Base-by-base conservation (phyloP, 2,113 vertebrate species). In the Pluvianellus socialis region DNA sequence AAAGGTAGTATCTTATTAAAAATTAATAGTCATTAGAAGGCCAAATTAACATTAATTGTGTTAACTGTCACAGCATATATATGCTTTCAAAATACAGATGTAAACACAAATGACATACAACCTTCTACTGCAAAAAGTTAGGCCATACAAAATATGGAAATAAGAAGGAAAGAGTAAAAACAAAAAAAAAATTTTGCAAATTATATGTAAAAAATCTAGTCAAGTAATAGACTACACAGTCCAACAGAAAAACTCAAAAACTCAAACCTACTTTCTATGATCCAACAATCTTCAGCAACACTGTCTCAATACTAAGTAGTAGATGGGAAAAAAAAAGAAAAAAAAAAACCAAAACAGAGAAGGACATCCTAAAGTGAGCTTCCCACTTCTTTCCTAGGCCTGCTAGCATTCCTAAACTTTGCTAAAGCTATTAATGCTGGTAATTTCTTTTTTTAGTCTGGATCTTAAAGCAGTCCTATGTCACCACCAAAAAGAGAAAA, bases 11-110 rank as follows among this genome's bases (percentile, higher is more conserved):
- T 22, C 47, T 67, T 68, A 82, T 91, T 87, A 91, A 91, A 91
- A 97, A 95, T 92, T 87, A 94, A 95, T 56, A 88, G 77, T 45
- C 22, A 96, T 89, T 89, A 85, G 19, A 75, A 87, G 23, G 17
- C 65, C 68, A 96, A 79, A 94, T 91, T 87, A 97, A 77, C 75
- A 92, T 68, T 84, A 72, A 86, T 85, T 92, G 49, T 95, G 59
- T 62, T 76, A 92, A 96, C 71, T 81, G 38, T 76, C 81, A 95
- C 22, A 92, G 47, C 30, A 80, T 52, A 80, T 59, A 96, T 75
- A 62, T n/a, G 23, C 40, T 76, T 89, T 44, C 50, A 68, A 90
- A 89, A 95, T 66, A 77, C n/a, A 93, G n/a, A 89, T 68, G 38
- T 68, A 94, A 91, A 83, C 45, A 94, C 53, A 85, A 90, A 76